Conservation (phyloP, 2,113 vertebrate species). For the Caracal caracal region DNA sequence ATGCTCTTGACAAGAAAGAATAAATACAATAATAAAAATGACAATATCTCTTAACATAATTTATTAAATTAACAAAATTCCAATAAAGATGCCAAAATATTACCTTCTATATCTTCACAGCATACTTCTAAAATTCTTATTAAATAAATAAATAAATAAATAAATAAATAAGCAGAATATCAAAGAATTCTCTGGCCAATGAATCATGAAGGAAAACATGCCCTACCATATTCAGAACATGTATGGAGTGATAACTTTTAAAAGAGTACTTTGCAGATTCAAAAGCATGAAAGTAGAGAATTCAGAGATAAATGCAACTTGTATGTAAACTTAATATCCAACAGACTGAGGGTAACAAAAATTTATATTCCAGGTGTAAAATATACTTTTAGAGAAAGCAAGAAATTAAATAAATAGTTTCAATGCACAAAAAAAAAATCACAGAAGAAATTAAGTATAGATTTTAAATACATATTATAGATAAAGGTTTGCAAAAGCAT, state of each 20-base stretch:
- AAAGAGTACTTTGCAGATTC: neutral
- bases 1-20: constrained; percentile 12
- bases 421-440: neutral
- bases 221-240: neutral
- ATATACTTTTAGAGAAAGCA: neutral
- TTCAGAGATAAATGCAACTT: neutral
- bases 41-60: neutral
- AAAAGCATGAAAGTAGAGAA: neutral
- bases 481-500: neutral
- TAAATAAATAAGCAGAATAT: neutral
- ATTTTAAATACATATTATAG: neutral
- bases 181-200: neutral
- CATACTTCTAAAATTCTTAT: neutral
- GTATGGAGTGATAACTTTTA: neutral
- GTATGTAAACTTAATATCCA: neutral
- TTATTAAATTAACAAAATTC: constrained; percentile 28
- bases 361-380: neutral
- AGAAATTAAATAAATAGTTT: neutral
- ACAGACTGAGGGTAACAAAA: neutral
- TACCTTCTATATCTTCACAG: constrained; percentile 31
- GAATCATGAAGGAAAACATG: neutral
- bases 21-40: neutral
- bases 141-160: constrained; percentile 49
- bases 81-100: neutral
- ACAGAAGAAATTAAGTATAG: neutral